Percentiles rank a stretch among this genome's conserved stretches.
Evolutionary conservation across 2,888 invertebrate species (phyloP).

Genomic region (Chouioia cunea): DNA sequence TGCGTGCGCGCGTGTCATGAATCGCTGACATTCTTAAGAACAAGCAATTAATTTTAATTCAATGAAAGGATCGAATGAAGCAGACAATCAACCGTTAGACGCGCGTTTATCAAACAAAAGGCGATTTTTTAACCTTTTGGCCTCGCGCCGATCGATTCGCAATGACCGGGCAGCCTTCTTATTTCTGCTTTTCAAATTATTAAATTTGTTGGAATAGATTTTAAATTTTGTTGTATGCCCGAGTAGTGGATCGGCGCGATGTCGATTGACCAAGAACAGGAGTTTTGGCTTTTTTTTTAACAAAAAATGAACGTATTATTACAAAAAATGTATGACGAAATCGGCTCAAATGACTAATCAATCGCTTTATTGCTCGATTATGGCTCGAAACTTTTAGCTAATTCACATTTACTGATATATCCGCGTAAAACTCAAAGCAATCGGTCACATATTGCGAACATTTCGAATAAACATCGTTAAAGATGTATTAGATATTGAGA

Average conservation of each 20-base stretch:
- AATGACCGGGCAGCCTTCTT: conserved; percentile 43
- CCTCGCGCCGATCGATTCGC: conserved; percentile 26
- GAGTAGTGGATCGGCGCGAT: conserved; percentile 38
- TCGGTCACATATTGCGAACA: too few species aligned
- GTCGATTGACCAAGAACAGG: conserved; percentile 29
- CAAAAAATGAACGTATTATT: conserved; percentile 26
- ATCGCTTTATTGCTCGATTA: conserved; percentile 37
- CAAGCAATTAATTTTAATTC: conserved; percentile 37
- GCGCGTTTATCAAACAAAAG: conserved; percentile 5
- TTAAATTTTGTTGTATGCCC: conserved; percentile 62
- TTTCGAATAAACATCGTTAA: too few species aligned
- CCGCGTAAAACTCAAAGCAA: too few species aligned
- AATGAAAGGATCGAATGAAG: conserved; percentile 32
- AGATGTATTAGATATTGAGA: too few species aligned
- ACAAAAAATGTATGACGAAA: conserved; percentile 35
- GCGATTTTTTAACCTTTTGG: conserved; percentile 17
- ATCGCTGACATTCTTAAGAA: conserved; percentile 17
- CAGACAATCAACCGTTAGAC: conserved; percentile 43
- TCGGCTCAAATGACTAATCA: conserved; percentile 41
- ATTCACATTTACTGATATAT: conserved; percentile 15
- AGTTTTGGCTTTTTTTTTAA: conserved; percentile 40
- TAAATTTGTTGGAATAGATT: conserved; percentile 63
- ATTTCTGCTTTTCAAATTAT: conserved; percentile 50
- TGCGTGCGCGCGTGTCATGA: conserved; percentile 1
- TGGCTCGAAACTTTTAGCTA: conserved; percentile 10